A percentile compares a stretch with the other conserved stretches of the same genome.
These are phyloP conservation scores for Seladonia tumulorum DNA, from an alignment of 2,888 invertebrate species.

Conservation along the genomic window DNA sequence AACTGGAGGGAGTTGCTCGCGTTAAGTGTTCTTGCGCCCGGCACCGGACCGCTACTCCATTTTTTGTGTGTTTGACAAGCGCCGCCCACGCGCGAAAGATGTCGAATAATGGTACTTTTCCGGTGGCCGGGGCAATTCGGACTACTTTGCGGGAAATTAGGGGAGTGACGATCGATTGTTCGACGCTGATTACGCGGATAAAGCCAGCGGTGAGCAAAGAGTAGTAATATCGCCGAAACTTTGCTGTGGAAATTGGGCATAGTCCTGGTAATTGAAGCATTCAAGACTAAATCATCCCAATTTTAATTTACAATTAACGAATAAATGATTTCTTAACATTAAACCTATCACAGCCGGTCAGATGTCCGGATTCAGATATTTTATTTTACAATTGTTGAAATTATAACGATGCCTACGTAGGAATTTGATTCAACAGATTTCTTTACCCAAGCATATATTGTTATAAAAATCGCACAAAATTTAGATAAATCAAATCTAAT, in stretches of 20 bases:
- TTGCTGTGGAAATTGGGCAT: background rate
- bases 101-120: background rate
- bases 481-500: too few relatives aligned
- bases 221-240: background rate
- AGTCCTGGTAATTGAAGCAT: background rate
- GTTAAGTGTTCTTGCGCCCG: background rate
- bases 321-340: background rate
- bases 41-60: background rate
- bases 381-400: too few relatives aligned
- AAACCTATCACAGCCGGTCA: too few relatives aligned
- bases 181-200: background rate
- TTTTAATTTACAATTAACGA: background rate
- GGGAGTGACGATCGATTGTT: background rate
- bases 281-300: background rate
- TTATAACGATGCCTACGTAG: too few relatives aligned
- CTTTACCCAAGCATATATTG: too few relatives aligned
- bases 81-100: background rate
- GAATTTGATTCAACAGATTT: too few relatives aligned
- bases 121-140: background rate
- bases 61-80: conserved; percentile 6
- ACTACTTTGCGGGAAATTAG: conserved; percentile 2
- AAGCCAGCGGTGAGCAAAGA: background rate
- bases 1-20: background rate
- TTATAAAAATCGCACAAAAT: too few relatives aligned
- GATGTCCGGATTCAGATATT: too few relatives aligned